Conservation (phyloP, 2,888 invertebrate species). For the Geotrupes spiniger region DNA sequence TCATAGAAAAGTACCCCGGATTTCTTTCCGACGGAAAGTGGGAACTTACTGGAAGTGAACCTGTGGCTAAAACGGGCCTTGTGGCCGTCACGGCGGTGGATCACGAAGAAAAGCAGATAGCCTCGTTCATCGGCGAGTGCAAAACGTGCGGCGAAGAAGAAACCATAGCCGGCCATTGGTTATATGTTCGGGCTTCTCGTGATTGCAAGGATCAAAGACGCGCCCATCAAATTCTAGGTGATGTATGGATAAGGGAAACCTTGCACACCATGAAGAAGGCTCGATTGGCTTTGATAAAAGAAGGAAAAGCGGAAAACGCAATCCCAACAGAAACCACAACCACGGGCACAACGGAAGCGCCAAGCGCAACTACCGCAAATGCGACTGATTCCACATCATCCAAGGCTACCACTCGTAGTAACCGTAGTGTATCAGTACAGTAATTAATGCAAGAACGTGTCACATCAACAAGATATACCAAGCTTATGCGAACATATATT, state of each 20-base stretch:
- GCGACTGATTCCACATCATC: too few species aligned
- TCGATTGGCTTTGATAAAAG: slow-evolving; percentile 17
- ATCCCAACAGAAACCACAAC: too few species aligned
- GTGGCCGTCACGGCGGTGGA: slow-evolving; percentile 37
- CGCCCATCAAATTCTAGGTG: slow-evolving; percentile 35
- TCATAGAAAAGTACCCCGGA: slow-evolving; percentile 31
- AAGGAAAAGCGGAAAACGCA: too few species aligned
- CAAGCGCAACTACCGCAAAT: too few species aligned
- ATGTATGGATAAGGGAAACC: slow-evolving; percentile 34
- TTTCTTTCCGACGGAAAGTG: slow-evolving; percentile 37
- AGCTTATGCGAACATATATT: too few species aligned
- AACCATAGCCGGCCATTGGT: slow-evolving; percentile 43
- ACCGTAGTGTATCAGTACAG: too few species aligned
- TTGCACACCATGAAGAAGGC: slow-evolving; percentile 31
- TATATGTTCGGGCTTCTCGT: slow-evolving; percentile 36
- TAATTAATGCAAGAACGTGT: too few species aligned
- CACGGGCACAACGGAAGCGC: too few species aligned
- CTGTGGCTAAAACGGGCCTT: slow-evolving; percentile 37
- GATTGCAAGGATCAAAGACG: slow-evolving; percentile 42
- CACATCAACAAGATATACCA: too few species aligned
- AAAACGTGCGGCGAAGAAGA: slow-evolving; percentile 40
- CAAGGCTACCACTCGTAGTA: too few species aligned
- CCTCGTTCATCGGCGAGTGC: slow-evolving; percentile 45
- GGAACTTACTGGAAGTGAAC: slow-evolving; percentile 35
- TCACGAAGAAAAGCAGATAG: slow-evolving; percentile 33